Base-by-base conservation (phyloP, 2,888 invertebrate species). In the Apotomis turbidana region DNA sequence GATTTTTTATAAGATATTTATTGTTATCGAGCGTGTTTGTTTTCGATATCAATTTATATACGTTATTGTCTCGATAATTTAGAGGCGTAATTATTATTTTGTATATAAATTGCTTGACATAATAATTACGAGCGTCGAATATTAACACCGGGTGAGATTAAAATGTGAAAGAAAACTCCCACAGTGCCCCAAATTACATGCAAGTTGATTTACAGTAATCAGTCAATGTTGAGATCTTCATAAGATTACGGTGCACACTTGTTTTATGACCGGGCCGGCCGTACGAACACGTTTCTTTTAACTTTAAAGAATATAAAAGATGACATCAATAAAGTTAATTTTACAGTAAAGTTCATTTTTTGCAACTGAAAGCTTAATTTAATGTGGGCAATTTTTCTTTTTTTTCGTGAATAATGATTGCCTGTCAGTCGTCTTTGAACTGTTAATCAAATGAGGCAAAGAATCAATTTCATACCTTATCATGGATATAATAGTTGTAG, bases 141-240 rank as follows among this genome's bases (percentile, higher is more conserved):
- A 73, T 73, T 73, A 73, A 73, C 73, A 73, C 73, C 62, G 58
- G 38, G 27, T 54, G 67, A 70, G 70, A 73, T 73, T 73, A 69
- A 70, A 73, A 70, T 67, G 59, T 67, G 68, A 74, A 73, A 76
- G 72, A 76, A 76, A 83, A 78, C 79, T 74, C 75, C 81, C 83
- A 82, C 83, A 82, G 80, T 82, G 82, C 81, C 82, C 85, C 80
- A 83, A 78, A 81, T 81, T 75, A 74, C 76, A 80, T 78, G 69
- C 79, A 76, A 77, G 81, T 82, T 86, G 86, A 88, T 87, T 75
- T 83, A 83, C 82, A 75, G 75, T 80, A 78, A 87, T 87, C 85
- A 81, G 76, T 86, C 86, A 87, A 81, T 81, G 83, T 77, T 82
- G 81, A 87, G 84, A 87, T 88, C 85, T 87, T 84, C 85, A 83